Percentiles rank a stretch among this genome's conserved stretches.
Conservation (phyloP, 2,888 invertebrate species). For the Nasonia oneida region DNA sequence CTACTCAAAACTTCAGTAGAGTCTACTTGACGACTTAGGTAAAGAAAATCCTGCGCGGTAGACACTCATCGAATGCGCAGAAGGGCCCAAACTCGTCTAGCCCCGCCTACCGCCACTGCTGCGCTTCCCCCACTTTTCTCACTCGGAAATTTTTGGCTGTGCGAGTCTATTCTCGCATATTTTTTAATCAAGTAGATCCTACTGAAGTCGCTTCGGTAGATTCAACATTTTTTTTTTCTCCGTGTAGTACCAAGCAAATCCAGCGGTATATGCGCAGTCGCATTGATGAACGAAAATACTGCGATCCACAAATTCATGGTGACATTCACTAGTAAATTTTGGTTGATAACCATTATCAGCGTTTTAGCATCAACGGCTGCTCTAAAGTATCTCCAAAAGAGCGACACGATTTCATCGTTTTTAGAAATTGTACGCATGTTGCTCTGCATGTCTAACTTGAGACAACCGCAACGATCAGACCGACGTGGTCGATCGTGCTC, state of each 20-base stretch:
- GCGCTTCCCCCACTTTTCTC: too few species aligned
- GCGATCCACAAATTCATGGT: neutral
- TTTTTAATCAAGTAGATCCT: too few species aligned
- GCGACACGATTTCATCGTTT: neutral
- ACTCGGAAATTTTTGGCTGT: too few species aligned
- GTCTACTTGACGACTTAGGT: too few species aligned
- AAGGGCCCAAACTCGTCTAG: too few species aligned
- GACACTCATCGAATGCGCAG: too few species aligned
- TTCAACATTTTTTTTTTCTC: too few species aligned
- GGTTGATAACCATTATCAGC: neutral
- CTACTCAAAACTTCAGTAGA: too few species aligned
- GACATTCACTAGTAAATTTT: conserved; percentile 12
- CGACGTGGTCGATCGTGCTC: neutral
- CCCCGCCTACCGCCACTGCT: too few species aligned
- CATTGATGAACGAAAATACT: conserved; percentile 5
- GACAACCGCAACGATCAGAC: neutral
- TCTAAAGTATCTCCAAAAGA: conserved; percentile 5
- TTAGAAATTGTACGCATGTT: conserved; percentile 21
- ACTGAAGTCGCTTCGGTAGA: too few species aligned
- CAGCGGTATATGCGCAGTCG: conserved; percentile 3
- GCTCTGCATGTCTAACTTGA: neutral
- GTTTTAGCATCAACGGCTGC: neutral
- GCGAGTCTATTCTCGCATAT: too few species aligned
- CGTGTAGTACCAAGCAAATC: neutral
- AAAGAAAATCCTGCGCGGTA: too few species aligned